Conservation (phyloP, 2,888 invertebrate species). For the Thumatha senex region DNA sequence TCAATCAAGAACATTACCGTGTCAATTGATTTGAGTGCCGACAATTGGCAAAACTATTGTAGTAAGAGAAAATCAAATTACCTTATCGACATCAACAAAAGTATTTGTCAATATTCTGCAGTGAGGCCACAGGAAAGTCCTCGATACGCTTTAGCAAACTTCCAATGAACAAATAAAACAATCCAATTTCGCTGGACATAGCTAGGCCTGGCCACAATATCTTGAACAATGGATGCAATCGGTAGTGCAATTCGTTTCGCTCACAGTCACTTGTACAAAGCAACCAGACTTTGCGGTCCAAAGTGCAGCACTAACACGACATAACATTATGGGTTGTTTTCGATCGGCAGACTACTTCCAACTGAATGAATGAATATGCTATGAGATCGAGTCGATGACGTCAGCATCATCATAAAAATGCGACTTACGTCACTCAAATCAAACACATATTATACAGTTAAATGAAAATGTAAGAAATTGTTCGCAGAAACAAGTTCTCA, state of each 20-base stretch:
- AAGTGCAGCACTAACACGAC: slow-evolving; percentile 31
- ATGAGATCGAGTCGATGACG: slow-evolving; percentile 41
- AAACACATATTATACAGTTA: slow-evolving; percentile 10
- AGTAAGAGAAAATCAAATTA: slow-evolving; percentile 15
- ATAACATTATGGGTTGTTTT: slow-evolving; percentile 22
- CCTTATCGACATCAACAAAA: slow-evolving; percentile 23
- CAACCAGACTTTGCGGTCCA: slow-evolving; percentile 18
- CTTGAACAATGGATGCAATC: slow-evolving; percentile 23
- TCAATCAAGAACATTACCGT: no score
- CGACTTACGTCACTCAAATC: slow-evolving; percentile 45
- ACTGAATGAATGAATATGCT: slow-evolving; percentile 44
- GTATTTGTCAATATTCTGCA: slow-evolving; percentile 16
- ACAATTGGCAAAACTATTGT: neutral
- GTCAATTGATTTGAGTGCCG: neutral
- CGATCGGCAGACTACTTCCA: slow-evolving; percentile 18
- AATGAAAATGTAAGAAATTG: slow-evolving; percentile 27
- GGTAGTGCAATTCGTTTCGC: slow-evolving; percentile 26
- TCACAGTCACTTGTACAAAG: slow-evolving; percentile 20
- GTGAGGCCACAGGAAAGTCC: slow-evolving; percentile 25
- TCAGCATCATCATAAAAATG: slow-evolving; percentile 45
- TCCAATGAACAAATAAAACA: slow-evolving; percentile 32
- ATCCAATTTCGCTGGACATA: slow-evolving; percentile 35
- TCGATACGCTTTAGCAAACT: slow-evolving; percentile 19
- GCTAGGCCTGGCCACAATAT: slow-evolving; percentile 19
- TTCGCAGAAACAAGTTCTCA: slow-evolving; percentile 31